Evolutionary conservation across 2,888 invertebrate genomes (phyloP).

Genomic region (Diabrotica balteata): DNA sequence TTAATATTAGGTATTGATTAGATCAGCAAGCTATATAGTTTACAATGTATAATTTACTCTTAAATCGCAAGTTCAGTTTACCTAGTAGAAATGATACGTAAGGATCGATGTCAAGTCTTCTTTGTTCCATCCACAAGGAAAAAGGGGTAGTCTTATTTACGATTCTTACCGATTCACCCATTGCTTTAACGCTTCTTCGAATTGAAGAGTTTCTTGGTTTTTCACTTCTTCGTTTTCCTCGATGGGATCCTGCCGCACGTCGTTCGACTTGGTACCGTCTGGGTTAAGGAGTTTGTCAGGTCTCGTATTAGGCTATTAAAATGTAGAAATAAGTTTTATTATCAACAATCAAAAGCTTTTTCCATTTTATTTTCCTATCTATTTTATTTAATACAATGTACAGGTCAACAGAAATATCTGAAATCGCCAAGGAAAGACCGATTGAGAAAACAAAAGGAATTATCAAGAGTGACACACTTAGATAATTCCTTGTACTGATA

Average conservation of each 20-base stretch:
- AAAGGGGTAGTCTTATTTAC: background rate
- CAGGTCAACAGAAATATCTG: too few relatives aligned
- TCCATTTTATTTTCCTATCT: too few relatives aligned
- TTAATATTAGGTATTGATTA: conserved; percentile 5
- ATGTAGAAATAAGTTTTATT: background rate
- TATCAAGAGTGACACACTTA: too few relatives aligned
- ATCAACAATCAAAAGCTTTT: too few relatives aligned
- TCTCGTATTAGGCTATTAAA: conserved; percentile 26
- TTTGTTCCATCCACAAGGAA: background rate
- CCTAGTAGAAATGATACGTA: conserved; percentile 6
- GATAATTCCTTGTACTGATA: too few relatives aligned
- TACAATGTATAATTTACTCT: background rate
- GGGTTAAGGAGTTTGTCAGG: conserved; percentile 42
- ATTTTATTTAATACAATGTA: too few relatives aligned
- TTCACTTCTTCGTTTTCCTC: conserved; percentile 49
- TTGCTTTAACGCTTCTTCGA: conserved; percentile 71
- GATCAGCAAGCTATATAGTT: background rate
- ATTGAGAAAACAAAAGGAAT: too few relatives aligned
- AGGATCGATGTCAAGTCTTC: conserved; percentile 10
- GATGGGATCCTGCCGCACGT: conserved; percentile 43
- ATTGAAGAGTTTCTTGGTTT: conserved; percentile 59
- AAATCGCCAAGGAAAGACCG: too few relatives aligned
- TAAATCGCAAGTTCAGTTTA: conserved; percentile 3
- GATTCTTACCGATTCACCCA: conserved; percentile 70
- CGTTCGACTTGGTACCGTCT: conserved; percentile 40